Percentiles rank a stretch among this genome's conserved stretches.
These are phyloP conservation scores for Enteromius unitaeniatus DNA, from an alignment of 2,797 vertebrate species.

Conservation along the genomic window DNA sequence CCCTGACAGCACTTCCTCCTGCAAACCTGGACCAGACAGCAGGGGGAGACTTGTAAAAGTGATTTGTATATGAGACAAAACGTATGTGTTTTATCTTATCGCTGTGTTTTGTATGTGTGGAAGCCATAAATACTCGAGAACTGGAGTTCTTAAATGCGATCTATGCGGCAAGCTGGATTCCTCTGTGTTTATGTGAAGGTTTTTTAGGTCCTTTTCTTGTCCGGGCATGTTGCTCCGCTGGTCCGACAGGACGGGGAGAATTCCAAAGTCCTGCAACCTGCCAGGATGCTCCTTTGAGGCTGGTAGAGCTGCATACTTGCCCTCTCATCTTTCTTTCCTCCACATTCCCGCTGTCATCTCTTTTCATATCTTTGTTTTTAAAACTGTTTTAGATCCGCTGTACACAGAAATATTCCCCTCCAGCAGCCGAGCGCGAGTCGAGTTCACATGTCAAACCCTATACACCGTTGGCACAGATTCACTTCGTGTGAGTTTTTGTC, in stretches of 20 bases:
- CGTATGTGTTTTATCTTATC: constrained; percentile 28
- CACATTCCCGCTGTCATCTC: constrained; percentile 43
- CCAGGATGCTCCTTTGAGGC: constrained; percentile 37
- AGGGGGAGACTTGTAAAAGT: constrained; percentile 55
- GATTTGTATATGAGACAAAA: constrained; percentile 56
- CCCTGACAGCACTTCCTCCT: constrained; percentile 47
- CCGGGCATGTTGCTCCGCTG: constrained; percentile 67
- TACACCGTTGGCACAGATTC: constrained; percentile 38
- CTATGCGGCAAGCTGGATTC: constrained; percentile 19
- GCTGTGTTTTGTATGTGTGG: constrained; percentile 42
- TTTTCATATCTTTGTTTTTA: constrained; percentile 40
- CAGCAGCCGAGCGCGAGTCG: background rate
- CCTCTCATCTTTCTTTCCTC: constrained; percentile 36
- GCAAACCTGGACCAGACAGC: constrained; percentile 61
- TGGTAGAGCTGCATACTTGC: constrained; percentile 59
- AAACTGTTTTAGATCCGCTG: constrained; percentile 31
- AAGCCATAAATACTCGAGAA: constrained; percentile 41
- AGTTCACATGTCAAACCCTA: constrained; percentile 32
- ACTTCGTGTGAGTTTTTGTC: constrained; percentile 60
- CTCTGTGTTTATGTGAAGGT: constrained; percentile 22
- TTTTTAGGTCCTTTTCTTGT: constrained; percentile 32
- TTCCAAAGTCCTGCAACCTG: constrained; percentile 42
- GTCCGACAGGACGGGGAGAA: constrained; percentile 64
- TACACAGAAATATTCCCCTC: constrained; percentile 25
- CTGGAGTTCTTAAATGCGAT: background rate